Evolutionary conservation across 1,140 invertebrate species (phyloP), one percentile per base, ranked within the genome.

Genomic region (Coboldia fuscipes): DNA sequence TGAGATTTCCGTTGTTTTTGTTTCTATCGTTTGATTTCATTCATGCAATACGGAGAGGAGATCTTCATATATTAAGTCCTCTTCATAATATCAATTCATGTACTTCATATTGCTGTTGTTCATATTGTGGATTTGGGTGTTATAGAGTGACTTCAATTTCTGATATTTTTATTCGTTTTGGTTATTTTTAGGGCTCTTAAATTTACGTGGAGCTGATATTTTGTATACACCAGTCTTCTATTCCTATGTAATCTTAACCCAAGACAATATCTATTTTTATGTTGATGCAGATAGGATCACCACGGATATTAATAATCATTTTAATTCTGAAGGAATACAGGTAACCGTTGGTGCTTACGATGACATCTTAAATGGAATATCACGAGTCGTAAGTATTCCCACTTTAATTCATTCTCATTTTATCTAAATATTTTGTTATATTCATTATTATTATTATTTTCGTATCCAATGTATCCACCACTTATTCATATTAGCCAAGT

Each of bases 211-310:
- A 12, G 73, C 72, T 2, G 92, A 97, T 56, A 93, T 97, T 44
- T 59, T 68, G 12, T 94, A 73, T 58, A 94, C 93, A 61, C 90
- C 92, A 1, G 78, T 96, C 1, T 96, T 96, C 53, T 93, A 90
- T 52, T 66, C 84, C 0, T 93, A 88, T 55, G 62, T 78, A 1
- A 62, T 88, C 30, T 49, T 97, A 1, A 71, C 68, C 6, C 32
- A 51, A 9, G 56, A 69, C 12, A 43, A 58, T 19, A 55, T 79
- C 8, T 61, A 70, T 47, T 51, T 88, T n/a, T 88, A 85, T 48
- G 56, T 84, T 3, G 66, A 85, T 43, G 56, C 63, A 34, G 45
- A 47, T 8, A 70, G 72, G 51, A 37, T 78, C 2, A 56, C 50
- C 0, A n/a, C 41, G 2, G 55, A 62, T 30, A 64, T 78, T 5